Evolutionary conservation across 2,113 vertebrate genomes (phyloP).

Genomic region (Cathartes aura): DNA sequence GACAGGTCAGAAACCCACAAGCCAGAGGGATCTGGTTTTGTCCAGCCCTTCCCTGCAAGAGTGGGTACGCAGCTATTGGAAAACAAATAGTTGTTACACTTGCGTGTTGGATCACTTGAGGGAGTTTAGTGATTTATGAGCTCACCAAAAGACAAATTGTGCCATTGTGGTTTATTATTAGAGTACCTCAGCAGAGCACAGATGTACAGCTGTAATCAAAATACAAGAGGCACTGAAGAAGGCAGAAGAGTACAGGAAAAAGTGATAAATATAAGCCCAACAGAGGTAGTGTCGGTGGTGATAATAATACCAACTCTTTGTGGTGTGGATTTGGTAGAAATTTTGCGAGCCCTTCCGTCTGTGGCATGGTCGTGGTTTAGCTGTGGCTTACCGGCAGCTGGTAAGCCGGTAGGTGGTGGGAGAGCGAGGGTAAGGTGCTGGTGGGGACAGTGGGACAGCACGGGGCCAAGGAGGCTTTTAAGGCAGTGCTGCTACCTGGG

Average conservation of each 20-base stretch:
- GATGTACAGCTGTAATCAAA: not conserved
- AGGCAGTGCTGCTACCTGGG: not conserved
- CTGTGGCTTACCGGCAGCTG: accelerated
- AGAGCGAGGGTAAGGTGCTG: not conserved
- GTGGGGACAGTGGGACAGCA: not conserved
- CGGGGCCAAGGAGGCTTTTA: not conserved
- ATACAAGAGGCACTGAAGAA: not conserved
- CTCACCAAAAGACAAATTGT: not conserved
- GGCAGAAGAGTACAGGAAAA: not conserved
- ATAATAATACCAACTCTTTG: accelerated
- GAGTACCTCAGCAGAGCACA: not conserved
- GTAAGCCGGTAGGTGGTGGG: too few relatives aligned
- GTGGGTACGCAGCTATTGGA: not conserved
- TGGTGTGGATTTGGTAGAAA: not conserved
- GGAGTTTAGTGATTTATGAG: not conserved
- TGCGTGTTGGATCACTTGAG: not conserved
- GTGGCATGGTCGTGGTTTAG: not conserved
- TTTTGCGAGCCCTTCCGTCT: not conserved
- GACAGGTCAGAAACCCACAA: not conserved
- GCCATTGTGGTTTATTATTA: not conserved
- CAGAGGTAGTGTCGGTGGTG: not conserved
- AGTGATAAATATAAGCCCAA: not conserved
- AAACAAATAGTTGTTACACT: not conserved
- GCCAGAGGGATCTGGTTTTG: not conserved
- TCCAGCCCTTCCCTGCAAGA: not conserved